These are phyloP conservation scores for Ataeniobius toweri DNA, from an alignment of 2,797 vertebrate genomes.

Conservation along the genomic window DNA sequence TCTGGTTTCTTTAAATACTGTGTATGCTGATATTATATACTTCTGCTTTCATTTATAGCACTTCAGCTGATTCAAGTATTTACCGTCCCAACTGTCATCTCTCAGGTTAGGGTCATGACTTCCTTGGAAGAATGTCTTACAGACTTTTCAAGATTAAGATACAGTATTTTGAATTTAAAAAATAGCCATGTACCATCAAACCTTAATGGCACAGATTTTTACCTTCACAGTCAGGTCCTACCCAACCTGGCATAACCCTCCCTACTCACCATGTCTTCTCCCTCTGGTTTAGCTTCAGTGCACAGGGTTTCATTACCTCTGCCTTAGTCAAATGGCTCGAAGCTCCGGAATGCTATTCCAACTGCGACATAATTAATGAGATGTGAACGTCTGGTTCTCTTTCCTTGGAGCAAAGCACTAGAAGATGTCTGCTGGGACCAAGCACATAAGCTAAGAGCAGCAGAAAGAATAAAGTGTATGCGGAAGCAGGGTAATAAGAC, in stretches of 20 bases:
- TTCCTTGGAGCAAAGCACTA: slow-evolving; percentile 50
- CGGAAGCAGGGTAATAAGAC: slow-evolving; percentile 32
- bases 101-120: slow-evolving; percentile 11
- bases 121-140: slow-evolving; percentile 10
- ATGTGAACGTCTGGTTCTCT: slow-evolving; percentile 56
- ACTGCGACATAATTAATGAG: slow-evolving; percentile 77
- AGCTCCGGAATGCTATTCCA: slow-evolving; percentile 70
- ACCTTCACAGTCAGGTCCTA: slow-evolving; percentile 30
- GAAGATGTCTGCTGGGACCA: slow-evolving; percentile 57
- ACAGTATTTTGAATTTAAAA: no score
- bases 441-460: slow-evolving; percentile 42
- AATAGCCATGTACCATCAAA: background rate
- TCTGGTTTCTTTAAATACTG: slow-evolving; percentile 46
- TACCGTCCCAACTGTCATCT: background rate
- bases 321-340: slow-evolving; percentile 65
- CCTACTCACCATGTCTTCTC: slow-evolving; percentile 3
- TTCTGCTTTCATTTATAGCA: slow-evolving; percentile 15
- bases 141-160: background rate
- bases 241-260: slow-evolving; percentile 11
- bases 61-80: slow-evolving; percentile 18
- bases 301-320: slow-evolving; percentile 63
- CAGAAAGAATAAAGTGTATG: slow-evolving; percentile 33
- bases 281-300: slow-evolving; percentile 46
- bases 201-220: slow-evolving; percentile 16
- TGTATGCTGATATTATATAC: slow-evolving; percentile 36